Conservation (phyloP, 2,797 vertebrate genomes). For the Fistularia commersonii region DNA sequence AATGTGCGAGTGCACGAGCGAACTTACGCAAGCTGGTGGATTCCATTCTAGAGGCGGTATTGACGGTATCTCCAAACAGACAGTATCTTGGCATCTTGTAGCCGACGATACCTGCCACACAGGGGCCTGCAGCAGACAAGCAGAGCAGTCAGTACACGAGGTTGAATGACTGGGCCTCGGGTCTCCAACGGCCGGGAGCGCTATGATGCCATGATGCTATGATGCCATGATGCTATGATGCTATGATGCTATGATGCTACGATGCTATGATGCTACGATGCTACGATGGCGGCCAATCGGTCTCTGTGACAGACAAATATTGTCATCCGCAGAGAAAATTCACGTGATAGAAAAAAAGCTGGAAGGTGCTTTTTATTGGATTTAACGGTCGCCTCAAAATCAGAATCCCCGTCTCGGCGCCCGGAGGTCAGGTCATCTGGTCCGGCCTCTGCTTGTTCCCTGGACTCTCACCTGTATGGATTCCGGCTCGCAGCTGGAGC, state of each 20-base stretch:
- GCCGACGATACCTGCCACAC: constrained; percentile 89
- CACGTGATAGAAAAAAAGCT: no score
- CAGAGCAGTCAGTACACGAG: no score
- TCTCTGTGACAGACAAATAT: no score
- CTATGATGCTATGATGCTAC: no score
- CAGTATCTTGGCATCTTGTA: constrained; percentile 92
- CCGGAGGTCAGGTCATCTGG: not conserved
- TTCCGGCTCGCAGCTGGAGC: constrained; percentile 83
- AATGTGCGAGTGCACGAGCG: not conserved
- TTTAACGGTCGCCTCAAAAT: not conserved
- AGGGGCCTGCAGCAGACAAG: constrained; percentile 72
- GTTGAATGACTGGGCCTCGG: no score
- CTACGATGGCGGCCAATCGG: no score
- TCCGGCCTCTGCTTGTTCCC: not conserved
- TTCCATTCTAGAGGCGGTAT: constrained; percentile 90
- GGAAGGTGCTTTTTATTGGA: no score
- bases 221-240: no score
- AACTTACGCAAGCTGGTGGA: constrained; percentile 86
- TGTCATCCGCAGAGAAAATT: no score
- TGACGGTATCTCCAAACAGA: constrained; percentile 90
- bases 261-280: no score
- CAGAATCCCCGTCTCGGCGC: not conserved
- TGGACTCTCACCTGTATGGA: constrained; percentile 78
- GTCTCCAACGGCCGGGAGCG: no score
- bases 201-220: no score